Base-by-base conservation (phyloP, 2,888 invertebrate species). In the Lucinisca nassula region DNA sequence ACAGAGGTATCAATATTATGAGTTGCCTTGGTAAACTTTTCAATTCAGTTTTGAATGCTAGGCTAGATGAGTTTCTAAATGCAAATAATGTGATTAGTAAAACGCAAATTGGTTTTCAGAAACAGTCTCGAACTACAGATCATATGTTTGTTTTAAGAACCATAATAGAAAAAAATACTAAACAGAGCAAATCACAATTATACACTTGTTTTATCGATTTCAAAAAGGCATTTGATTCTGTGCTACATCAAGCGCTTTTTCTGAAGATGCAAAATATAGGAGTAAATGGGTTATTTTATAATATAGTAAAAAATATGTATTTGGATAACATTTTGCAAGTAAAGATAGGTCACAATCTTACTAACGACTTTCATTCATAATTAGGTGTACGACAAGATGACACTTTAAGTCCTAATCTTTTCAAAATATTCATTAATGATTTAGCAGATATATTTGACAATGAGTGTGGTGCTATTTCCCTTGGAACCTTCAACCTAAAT, bases 1-100 rank as follows among this genome's bases (percentile, higher is more conserved):
- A 61, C 30, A 61, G 61, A 61, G 61, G 61, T 30, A 61, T 61
- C 24, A n/a, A n/a, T n/a, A n/a, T n/a, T n/a, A n/a, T n/a, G n/a
- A n/a, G n/a, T n/a, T n/a, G n/a, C n/a, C n/a, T 61, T 10, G 10
- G 30, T 4, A 61, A 61, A 30, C 32, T 61, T 30, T 61, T 61
- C 32, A 61, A 30, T 30, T 30, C 30, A 30, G 21, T 61, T 17
- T 30, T 61, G 10, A 61, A 61, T 61, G 30, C 27, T 17, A 61
- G 61, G 17, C 30, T 61, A 30, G 8, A 27, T 27, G 8, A 27
- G 21, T 61, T 17, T 61, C 32, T 61, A 10, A 30, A 6, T 30
- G 32, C 24, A 30, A 61, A 61, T 61, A 61, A 61, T 30, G 30
- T 61, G 10, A 61, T 61, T 24, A n/a, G n/a, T n/a, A n/a, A n/a